Base-by-base conservation (phyloP, 2,797 vertebrate species). In the Pempheris klunzingeri region DNA sequence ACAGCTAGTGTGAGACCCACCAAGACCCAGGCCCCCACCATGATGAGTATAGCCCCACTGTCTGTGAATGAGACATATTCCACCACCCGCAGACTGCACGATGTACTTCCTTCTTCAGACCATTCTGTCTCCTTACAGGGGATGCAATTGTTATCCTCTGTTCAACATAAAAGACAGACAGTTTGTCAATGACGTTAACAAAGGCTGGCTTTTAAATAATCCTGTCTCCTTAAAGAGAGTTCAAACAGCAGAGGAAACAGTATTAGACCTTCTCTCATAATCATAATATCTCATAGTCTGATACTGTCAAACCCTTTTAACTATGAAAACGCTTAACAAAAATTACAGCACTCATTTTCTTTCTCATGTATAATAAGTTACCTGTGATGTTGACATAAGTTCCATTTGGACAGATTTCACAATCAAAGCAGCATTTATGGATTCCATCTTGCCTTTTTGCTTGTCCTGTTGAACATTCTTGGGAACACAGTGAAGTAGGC, bases 351-450 rank as follows among this genome's bases (percentile, higher is more conserved):
- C 4, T 24, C 0, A 1, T 66, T 59, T 7, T 54, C 12, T n/a
- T 63, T 17, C 13, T 64, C 2, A 14, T 28, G 1, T 6, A 10
- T 18, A 11, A 26, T n/a, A n/a, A 44, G 59, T 66, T 80, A 91
- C 78, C 82, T 72, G 91, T 88, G 28, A 4, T 83, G 87, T 97
- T 96, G 59, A 95, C 59, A 79, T 96, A 97, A 44, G 88, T 93
- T 74, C 88, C 87, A 17, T 58, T 84, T 1, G 36, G 36, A 79
- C 94, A 95, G 18, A 85, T 80, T 26, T 81, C 39, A 76, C 96
- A 96, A 0, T 77, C 63, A 4, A 97, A 97, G 81, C 96, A 97
- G 77, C 96, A 97, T 14, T 70, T 72, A 14, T 95, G 83, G 24
- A 82, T 43, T 30, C 87, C 90, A n/a, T 86, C 26, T 0, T 50